A percentile compares a stretch with the other conserved stretches of the same genome.
Evolutionary conservation across 2,888 invertebrate genomes (phyloP).

Genomic region (Palloptera scutellata): DNA sequence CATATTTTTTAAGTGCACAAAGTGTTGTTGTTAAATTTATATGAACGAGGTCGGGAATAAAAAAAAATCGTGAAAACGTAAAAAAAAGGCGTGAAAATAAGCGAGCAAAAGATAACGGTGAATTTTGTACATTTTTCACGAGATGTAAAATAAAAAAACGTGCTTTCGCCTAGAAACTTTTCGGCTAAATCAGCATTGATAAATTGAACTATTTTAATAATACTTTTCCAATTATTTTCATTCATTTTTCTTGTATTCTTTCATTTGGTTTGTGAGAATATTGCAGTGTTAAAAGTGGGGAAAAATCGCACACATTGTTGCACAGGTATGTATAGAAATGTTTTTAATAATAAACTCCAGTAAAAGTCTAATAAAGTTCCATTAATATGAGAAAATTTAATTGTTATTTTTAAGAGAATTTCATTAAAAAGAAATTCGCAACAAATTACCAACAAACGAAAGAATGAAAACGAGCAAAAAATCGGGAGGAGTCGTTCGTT

Average conservation of each 20-base stretch:
- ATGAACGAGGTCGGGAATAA: slow-evolving; percentile 6
- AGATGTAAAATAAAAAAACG: slow-evolving; percentile 20
- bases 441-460: slow-evolving; percentile 10
- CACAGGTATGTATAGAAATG: too few species aligned
- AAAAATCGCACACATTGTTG: too few species aligned
- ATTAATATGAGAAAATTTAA: too few species aligned
- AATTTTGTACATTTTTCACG: slow-evolving; percentile 14
- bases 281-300: too few species aligned
- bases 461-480: slow-evolving; percentile 7
- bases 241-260: too few species aligned
- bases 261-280: too few species aligned
- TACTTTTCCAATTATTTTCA: too few species aligned
- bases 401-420: too few species aligned
- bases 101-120: neutral
- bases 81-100: neutral
- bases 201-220: too few species aligned
- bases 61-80: slow-evolving; percentile 11
- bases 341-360: too few species aligned
- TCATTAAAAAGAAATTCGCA: slow-evolving; percentile 2
- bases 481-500: slow-evolving; percentile 45
- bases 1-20: neutral
- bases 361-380: too few species aligned
- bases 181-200: neutral
- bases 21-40: neutral
- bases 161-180: slow-evolving; percentile 14